These are phyloP conservation scores for Drosophila truncata DNA, from an alignment of 1,140 invertebrate genomes.

Conservation along the genomic window DNA sequence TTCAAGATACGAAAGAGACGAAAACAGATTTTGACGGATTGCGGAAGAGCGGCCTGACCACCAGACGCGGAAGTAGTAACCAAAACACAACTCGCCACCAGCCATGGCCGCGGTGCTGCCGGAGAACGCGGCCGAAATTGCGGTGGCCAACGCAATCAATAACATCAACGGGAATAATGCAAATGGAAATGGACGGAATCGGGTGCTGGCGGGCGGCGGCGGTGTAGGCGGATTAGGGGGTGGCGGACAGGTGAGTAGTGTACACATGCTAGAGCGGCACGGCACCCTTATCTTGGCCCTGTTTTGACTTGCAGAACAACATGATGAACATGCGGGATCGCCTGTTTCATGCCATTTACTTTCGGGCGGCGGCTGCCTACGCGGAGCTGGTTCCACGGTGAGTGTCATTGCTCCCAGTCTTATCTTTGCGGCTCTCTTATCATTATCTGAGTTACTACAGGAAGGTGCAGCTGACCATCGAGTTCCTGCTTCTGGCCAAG, in stretches of 20 bases:
- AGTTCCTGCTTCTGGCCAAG: slow-evolving; percentile 96
- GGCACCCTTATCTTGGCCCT: slow-evolving; percentile 28
- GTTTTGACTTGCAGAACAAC: slow-evolving; percentile 88
- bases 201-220: slow-evolving; percentile 41
- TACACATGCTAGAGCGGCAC: slow-evolving; percentile 3
- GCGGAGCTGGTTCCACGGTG: slow-evolving; percentile 92
- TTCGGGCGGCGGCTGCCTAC: slow-evolving; percentile 95
- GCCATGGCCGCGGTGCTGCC: slow-evolving; percentile 47
- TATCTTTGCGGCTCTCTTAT: slow-evolving; percentile 3
- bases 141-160: slow-evolving; percentile 75
- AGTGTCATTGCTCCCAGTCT: slow-evolving; percentile 22
- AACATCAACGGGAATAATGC: slow-evolving; percentile 62
- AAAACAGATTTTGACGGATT: slow-evolving; percentile 20
- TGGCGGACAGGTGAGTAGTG: slow-evolving; percentile 60
- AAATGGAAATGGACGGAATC: slow-evolving; percentile 60
- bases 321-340: slow-evolving; percentile 95
- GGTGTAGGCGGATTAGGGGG: slow-evolving; percentile 24
- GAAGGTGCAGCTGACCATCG: slow-evolving; percentile 93
- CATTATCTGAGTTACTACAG: slow-evolving; percentile 75
- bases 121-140: slow-evolving; percentile 63
- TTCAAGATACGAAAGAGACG: slow-evolving; percentile 23
- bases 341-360: slow-evolving; percentile 98
- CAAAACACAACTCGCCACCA: slow-evolving; percentile 22
- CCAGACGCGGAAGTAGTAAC: slow-evolving; percentile 43
- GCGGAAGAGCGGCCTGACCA: slow-evolving; percentile 33